phyloP scores from a whole-genome alignment of 2,888 invertebrate species.

The Cosmopolites sordidus region DNA sequence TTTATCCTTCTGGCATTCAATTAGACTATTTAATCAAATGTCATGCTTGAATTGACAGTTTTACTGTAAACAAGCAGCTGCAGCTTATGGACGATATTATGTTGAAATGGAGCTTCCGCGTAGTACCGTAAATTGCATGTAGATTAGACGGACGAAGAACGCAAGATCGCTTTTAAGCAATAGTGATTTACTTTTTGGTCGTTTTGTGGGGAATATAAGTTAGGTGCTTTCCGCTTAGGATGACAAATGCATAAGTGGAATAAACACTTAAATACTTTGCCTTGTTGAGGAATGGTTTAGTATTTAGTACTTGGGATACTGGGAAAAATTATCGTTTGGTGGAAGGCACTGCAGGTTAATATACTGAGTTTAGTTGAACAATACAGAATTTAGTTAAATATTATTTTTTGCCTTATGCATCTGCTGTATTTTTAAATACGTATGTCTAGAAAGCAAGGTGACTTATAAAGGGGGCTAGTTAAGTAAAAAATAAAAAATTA shows the following conservation, averaged over 20 bases:
- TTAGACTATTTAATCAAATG: conserved; percentile 15
- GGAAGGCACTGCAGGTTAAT: too few species aligned
- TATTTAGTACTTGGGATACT: too few species aligned
- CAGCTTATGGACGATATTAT: conserved; percentile 6
- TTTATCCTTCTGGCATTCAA: background rate
- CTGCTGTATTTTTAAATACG: too few species aligned
- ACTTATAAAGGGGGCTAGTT: too few species aligned
- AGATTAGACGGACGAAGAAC: background rate
- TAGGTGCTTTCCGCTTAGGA: background rate
- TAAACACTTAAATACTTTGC: too few species aligned
- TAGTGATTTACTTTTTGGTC: background rate
- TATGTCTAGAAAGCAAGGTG: too few species aligned
- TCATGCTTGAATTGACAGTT: conserved; percentile 10
- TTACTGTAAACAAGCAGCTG: conserved; percentile 13
- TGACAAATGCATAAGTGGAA: background rate
- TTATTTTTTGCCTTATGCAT: too few species aligned
- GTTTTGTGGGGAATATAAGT: background rate
- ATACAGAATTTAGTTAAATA: too few species aligned
- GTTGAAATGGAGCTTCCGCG: background rate
- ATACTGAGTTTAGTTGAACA: too few species aligned
- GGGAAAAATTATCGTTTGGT: too few species aligned
- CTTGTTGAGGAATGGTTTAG: too few species aligned
- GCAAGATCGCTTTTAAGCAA: background rate
- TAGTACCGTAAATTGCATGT: background rate
- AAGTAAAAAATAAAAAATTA: too few species aligned